Base-by-base conservation (phyloP, 1,140 invertebrate genomes). In the Sinonovacula constricta region DNA sequence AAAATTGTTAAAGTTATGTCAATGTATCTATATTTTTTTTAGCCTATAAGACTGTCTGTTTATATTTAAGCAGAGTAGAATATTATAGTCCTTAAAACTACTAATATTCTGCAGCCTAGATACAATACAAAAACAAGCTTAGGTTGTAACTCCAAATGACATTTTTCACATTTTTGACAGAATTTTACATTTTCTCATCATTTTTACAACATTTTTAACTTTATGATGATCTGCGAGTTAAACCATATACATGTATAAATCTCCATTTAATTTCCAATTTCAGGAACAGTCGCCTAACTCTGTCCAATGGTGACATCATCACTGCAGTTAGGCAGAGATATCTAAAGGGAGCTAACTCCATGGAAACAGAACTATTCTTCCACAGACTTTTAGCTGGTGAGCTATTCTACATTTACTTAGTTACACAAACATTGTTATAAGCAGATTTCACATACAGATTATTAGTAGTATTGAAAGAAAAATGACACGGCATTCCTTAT, bases 321-420 rank as follows among this genome's bases (percentile, higher is more conserved):
- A 49, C 49, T 10, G 87, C 87, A 3, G 81, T 89, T 3, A 79
- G 83, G 76, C 82, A 84, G 15, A 67, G 87, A 12, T 89, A 89
- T 65, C 66, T 89, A 53, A 84, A 81, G 26, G 71, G 79, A 30
- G 22, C 81, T 26, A 68, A 36, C 14, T 70, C 71, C 4, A 63
- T 66, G 7, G 86, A 86, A 3, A 57, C 72, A 53, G 86, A 89
- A 51, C 53, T 56, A 0, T 68, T 68, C 45, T 80, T 81, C 0
- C 88, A 89, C 54, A 66, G 66, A 45, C 57, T 89, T 2, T 57
- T 89, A 39, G 85, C 39, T 45, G 39, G 39, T 45, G 26, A 22
- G 28, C 39, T 10, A 10, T 7, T 45, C 7, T 18, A 10, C 7
- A 10, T 18, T 45, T 45, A 10, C 7, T 45, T 45, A 18, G 39